Evolutionary conservation across 2,113 vertebrate genomes (phyloP), one percentile per base, ranked within the genome.

Genomic region (Solenodon paradoxus): DNA sequence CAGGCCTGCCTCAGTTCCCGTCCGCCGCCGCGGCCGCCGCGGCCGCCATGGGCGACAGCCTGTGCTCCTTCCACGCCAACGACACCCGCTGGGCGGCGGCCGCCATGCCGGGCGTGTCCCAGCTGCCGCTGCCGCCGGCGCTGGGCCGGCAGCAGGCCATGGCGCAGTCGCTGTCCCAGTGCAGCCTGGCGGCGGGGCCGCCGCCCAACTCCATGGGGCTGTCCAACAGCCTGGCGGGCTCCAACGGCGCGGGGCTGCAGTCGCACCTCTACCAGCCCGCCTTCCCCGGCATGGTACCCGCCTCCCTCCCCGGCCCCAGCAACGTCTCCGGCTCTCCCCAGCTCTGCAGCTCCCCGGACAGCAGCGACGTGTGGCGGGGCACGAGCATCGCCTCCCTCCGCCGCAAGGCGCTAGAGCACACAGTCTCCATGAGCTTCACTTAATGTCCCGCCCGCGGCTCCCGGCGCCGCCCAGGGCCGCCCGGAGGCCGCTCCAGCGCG

Each of bases 401-500:
- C 98, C 99, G 99, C 97, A 99, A 99, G 98, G 99, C 99, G 93
- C 99, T 99, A 95, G 99, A 99, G 99, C 99, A 99, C 99, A 99
- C 99, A 99, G 99, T 99, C 96, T 99, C 99, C 98, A 99, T 99
- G 99, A 99, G 99, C 98, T 99, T 99, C 98, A 99, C 99, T 97
- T 99, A 99, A 99, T 99, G 92, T 80, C 88, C 30, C 72, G 75
- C 88, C 92, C 24, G 26, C 91, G 75, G 71, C 81, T 69, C 82
- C 87, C 80, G 63, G 90, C 91, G 9, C 71, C 89, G 32, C 30
- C 75, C 68, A 7, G 78, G 59, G 77, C 90, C 35, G 74, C 22
- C 88, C 82, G 12, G 42, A 35, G 59, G 78, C 9, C 51, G 57
- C 30, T 16, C 53, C 42, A 20, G 85, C 84, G 66, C 88, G 72